Conservation (phyloP, 2,888 invertebrate genomes). For the Polyommatus icarus region DNA sequence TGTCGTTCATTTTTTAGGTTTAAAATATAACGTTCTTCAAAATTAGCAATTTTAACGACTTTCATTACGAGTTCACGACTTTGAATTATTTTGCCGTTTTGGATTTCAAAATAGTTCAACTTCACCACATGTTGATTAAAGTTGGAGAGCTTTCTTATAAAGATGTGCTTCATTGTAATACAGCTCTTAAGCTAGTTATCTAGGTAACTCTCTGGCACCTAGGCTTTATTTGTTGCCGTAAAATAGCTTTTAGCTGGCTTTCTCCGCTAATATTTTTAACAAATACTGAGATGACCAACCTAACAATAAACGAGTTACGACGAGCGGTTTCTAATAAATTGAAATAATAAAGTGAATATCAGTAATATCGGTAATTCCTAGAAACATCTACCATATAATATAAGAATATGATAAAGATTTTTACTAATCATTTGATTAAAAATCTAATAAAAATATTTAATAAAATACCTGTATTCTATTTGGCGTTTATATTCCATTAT, state of each 20-base stretch:
- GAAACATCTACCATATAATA: not conserved
- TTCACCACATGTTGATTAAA: not conserved
- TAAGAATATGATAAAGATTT: not conserved
- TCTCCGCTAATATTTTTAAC: not conserved
- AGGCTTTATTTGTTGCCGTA: constrained; percentile 4
- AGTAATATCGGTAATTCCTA: not conserved
- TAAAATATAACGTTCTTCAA: too few species aligned
- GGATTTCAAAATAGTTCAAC: not conserved
- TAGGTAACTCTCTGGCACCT: not conserved
- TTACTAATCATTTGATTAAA: not conserved
- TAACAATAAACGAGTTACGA: not conserved
- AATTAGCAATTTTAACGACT: too few species aligned
- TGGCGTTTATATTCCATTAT: not conserved
- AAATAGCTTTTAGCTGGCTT: not conserved
- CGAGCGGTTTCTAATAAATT: not conserved
- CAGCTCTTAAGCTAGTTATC: not conserved
- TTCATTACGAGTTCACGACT: too few species aligned
- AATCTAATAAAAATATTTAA: not conserved
- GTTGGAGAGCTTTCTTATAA: too few species aligned
- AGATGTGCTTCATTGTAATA: not conserved
- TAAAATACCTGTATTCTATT: not conserved
- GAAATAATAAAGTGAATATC: not conserved
- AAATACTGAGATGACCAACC: not conserved
- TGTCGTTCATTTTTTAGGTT: too few species aligned
- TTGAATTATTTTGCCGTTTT: too few species aligned